Base-by-base conservation (phyloP, 2,888 invertebrate genomes). In the Pheosia gnoma region DNA sequence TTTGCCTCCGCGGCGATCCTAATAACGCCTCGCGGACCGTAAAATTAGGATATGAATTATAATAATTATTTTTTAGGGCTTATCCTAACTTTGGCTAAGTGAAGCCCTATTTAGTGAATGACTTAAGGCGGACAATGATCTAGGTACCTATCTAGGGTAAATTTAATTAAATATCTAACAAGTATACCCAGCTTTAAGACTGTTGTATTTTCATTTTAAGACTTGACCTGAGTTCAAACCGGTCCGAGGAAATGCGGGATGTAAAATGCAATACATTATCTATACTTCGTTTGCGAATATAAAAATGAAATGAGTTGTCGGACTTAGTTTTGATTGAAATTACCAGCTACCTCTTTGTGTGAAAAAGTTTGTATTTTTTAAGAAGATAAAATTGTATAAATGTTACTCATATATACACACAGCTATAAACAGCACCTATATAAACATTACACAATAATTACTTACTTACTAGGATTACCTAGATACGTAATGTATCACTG, bases 21-120 rank as follows among this genome's bases (percentile, higher is more conserved):
- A 69, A 73, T 67, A 73, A 59, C 59, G 65, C 59, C 63, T 66
- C 57, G 67, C 61, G 60, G 67, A 67, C 75, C 79, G 72, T 77
- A 63, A 78, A 78, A 79, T 78, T 75, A 74, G 67, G 71, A 73
- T 70, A 68, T 75, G 70, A 80, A 78, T 74, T 81, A 81, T 80
- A 74, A 67, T 78, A 72, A 81, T 80, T 73, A 73, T 71, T 78
- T 75, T 72, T 66, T 70, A 70, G 71, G 71, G 68, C 66, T 67
- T 67, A 68, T 67, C 70, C 61, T 72, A 74, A 77, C 70, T 72
- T 68, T 11, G 51, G 58, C 57, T 60, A 67, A 69, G 65, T 77
- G 55, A 59, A 66, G 68, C 69, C 66, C 66, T 76, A 67, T 70
- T 80, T 72, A 74, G 72, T 62, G 51, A 60, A 58, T 61, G 59